Conservation (phyloP, 2,113 vertebrate species). For the Orcinus orca region DNA sequence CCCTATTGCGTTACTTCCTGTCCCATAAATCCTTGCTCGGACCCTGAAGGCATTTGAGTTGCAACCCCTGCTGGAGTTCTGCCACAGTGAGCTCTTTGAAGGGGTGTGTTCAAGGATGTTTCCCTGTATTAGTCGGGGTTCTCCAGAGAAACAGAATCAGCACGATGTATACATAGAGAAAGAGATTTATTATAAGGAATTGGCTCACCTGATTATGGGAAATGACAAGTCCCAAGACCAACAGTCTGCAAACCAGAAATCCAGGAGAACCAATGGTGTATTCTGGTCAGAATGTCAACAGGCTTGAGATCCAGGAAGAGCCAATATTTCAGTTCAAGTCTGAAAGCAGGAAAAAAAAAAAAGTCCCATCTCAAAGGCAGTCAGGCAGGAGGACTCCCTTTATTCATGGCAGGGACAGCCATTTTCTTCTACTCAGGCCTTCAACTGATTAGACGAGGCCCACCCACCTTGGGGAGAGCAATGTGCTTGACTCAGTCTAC, state of each 20-base stretch:
- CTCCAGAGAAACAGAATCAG: background rate
- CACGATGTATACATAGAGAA: background rate
- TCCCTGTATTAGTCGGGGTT: background rate
- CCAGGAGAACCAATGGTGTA: background rate
- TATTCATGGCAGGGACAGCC: background rate
- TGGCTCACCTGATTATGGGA: background rate
- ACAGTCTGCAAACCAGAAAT: background rate
- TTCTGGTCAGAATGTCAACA: background rate
- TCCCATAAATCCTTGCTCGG: background rate
- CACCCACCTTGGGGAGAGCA: background rate
- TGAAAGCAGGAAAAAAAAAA: background rate
- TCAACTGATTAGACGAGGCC: background rate
- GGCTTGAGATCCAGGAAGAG: background rate
- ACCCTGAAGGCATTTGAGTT: background rate
- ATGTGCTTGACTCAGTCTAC: background rate
- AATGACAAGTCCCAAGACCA: background rate
- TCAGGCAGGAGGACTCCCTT: background rate
- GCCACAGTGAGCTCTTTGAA: background rate
- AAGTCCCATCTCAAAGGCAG: background rate
- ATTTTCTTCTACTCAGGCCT: background rate
- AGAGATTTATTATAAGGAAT: background rate
- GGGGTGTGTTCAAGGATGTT: background rate
- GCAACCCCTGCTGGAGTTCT: background rate
- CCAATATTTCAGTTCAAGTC: background rate
- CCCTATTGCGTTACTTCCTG: too few relatives aligned